Base-by-base conservation (phyloP, 2,888 invertebrate genomes). In the Brenthis hecate region DNA sequence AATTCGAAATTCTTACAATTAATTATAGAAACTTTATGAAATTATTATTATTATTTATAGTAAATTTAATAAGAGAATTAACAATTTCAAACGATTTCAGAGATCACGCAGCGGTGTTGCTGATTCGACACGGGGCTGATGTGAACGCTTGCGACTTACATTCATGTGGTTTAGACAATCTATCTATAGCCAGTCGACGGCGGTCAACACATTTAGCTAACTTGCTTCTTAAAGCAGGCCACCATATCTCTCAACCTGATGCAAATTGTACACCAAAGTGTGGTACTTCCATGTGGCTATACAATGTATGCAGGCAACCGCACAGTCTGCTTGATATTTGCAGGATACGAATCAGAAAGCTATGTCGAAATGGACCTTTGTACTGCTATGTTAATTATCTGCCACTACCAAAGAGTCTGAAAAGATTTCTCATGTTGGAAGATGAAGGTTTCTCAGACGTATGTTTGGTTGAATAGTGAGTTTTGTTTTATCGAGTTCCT, bases 91-190 rank as follows among this genome's bases (percentile, higher is more conserved):
- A 55, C 43, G 70, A 69, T 87, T 87, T 62, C 86, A 93, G 93
- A 74, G 89, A 92, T 72, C 78, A 87, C 65, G 94, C 94, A 13
- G 94, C 95, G 3, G 85, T 91, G 56, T 81, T 94, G 13, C 86
- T 95, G 13, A 93, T 95, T 63, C 92, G 93, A 65, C 93, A 95
- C 73, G 95, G 95, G 48, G 94, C 94, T 13, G 94, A 95, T 77
- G 94, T 95, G 0, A 95, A 95, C 80, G 84, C 93, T 3, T 92
- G 93, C 72, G 94, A 94, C 76, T 87, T 94, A 68, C 89, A 93
- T 65, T 89, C 93, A 1, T 94, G 92, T 73, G 88, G 87, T 5
- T 87, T 94, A 66, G 94, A 94, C 75, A 94, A 94, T 77, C 81
- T 95, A 58, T 89, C 93, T 19, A 88, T 94, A 74, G 94, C 94